Evolutionary conservation across 2,797 vertebrate genomes (phyloP).

Genomic region (Onychomys leucogaster): DNA sequence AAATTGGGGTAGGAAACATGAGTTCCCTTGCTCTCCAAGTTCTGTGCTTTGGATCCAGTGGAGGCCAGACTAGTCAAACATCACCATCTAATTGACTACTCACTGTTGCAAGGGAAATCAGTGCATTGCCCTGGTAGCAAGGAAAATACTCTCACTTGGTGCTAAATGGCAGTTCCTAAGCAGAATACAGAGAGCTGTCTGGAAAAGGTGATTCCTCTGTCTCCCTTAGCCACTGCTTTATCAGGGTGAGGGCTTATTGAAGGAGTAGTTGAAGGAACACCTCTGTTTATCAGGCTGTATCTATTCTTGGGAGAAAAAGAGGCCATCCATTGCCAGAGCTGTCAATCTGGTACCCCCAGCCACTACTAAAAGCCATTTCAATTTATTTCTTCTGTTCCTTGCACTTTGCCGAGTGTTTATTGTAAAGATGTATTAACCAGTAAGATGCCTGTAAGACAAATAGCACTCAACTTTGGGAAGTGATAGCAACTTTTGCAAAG

Average conservation of each 20-base stretch:
- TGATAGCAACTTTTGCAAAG: slow-evolving; percentile 72
- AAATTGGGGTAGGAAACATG: slow-evolving; percentile 75
- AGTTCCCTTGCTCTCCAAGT: slow-evolving; percentile 77
- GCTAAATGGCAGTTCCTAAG: slow-evolving; percentile 65
- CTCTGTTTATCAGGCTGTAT: slow-evolving; percentile 72
- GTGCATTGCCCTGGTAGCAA: slow-evolving; percentile 56
- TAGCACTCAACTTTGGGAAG: slow-evolving; percentile 71
- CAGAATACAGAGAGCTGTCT: slow-evolving; percentile 48
- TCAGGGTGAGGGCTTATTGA: slow-evolving; percentile 64
- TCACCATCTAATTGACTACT: slow-evolving; percentile 73
- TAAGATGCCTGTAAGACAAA: slow-evolving; percentile 78
- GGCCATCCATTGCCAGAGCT: slow-evolving; percentile 68
- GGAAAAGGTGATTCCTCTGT: slow-evolving; percentile 59
- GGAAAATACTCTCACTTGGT: slow-evolving; percentile 57
- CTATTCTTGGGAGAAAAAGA: slow-evolving; percentile 71
- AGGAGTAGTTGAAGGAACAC: slow-evolving; percentile 56
- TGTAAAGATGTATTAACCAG: slow-evolving; percentile 81
- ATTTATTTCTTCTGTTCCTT: slow-evolving; percentile 81
- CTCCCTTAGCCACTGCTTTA: slow-evolving; percentile 61
- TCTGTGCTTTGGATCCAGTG: slow-evolving; percentile 59
- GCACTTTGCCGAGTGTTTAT: slow-evolving; percentile 76
- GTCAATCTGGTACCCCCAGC: slow-evolving; percentile 75
- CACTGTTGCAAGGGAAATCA: slow-evolving; percentile 68
- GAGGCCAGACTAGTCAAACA: slow-evolving; percentile 71
- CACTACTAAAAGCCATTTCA: slow-evolving; percentile 77